Evolutionary conservation across 1,140 invertebrate genomes (phyloP).

Genomic region (Polypedilum pembai): DNA sequence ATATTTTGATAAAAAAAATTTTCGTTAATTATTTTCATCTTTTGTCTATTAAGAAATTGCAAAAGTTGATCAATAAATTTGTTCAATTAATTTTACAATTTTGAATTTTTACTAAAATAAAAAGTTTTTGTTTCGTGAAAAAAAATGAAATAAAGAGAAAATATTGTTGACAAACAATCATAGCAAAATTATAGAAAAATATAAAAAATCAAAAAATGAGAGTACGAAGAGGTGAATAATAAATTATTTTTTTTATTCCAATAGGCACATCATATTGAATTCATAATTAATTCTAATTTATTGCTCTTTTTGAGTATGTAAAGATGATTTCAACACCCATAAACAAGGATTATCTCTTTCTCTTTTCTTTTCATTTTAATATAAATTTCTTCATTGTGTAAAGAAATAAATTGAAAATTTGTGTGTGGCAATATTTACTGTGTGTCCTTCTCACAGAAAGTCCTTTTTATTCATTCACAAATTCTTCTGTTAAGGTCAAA

Average conservation of each 20-base stretch:
- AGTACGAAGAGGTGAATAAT: neutral
- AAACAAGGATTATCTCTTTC: neutral
- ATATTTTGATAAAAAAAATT: no score
- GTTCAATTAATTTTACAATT: no score
- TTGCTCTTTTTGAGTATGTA: slow-evolving; percentile 12
- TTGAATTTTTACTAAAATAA: no score
- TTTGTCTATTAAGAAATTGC: no score
- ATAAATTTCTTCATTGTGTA: neutral
- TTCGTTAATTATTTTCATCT: no score
- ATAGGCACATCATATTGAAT: neutral
- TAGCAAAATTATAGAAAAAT: no score
- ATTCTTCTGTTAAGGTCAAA: neutral
- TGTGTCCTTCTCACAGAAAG: neutral
- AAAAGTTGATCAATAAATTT: no score
- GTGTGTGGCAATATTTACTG: neutral
- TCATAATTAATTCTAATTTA: slow-evolving; percentile 20
- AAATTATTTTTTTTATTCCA: neutral
- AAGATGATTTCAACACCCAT: slow-evolving; percentile 11
- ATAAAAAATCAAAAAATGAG: no score
- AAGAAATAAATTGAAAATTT: neutral
- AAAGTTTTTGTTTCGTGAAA: no score
- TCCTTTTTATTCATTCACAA: neutral
- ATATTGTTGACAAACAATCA: no score
- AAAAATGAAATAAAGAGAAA: no score
- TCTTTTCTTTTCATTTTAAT: neutral